Percentiles rank a stretch among this genome's conserved stretches.
Conservation (phyloP, 1,140 invertebrate species). For the Artemia franciscana region DNA sequence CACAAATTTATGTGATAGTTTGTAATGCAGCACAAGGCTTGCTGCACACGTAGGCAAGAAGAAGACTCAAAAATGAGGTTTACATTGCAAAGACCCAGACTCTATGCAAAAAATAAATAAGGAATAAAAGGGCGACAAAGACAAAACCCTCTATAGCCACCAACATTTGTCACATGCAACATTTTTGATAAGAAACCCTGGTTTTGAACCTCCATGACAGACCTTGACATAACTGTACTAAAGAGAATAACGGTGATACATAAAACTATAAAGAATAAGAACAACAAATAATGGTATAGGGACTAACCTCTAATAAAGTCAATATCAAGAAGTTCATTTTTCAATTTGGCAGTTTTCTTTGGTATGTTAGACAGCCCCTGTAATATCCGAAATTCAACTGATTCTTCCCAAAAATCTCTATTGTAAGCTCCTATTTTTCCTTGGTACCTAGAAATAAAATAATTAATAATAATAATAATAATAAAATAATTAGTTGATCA, state of each 20-base stretch:
- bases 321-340: constrained; percentile 81
- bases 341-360: constrained; percentile 60
- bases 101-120: too few species aligned
- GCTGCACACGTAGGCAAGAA: too few species aligned
- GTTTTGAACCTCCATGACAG: too few species aligned
- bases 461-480: background rate
- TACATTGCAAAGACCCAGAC: too few species aligned
- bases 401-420: constrained; percentile 87
- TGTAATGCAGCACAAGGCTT: too few species aligned
- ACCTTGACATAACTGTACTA: background rate
- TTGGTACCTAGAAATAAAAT: constrained; percentile 41
- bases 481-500: background rate
- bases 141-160: too few species aligned
- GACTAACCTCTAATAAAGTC: constrained; percentile 63
- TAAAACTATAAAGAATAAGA: constrained; percentile 21
- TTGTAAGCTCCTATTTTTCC: constrained; percentile 87
- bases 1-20: too few species aligned
- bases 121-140: too few species aligned
- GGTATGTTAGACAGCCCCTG: constrained; percentile 60
- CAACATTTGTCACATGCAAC: too few species aligned
- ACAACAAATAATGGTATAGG: constrained; percentile 15
- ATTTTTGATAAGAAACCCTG: too few species aligned
- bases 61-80: too few species aligned
- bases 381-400: constrained; percentile 65
- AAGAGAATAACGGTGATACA: constrained; percentile 6